Percentiles rank a stretch among this genome's conserved stretches.
Evolutionary conservation across 2,797 vertebrate species (phyloP).

Genomic region (Liasis olivaceus): DNA sequence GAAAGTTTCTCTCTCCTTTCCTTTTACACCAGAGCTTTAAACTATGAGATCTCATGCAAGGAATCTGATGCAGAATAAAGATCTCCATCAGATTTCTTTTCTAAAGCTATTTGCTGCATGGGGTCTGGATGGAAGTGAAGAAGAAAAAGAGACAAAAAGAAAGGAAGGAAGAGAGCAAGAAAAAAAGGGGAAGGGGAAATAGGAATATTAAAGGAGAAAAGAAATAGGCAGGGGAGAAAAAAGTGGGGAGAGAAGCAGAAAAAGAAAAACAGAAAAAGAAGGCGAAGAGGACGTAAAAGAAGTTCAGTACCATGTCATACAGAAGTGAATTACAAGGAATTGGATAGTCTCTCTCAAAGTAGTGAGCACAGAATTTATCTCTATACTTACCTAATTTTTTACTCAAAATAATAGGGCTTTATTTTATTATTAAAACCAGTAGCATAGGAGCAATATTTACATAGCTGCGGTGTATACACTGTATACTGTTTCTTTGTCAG

Average conservation of each 20-base stretch:
- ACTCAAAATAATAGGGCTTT: neutral
- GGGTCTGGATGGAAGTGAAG: neutral
- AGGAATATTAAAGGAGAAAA: neutral
- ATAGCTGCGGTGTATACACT: neutral
- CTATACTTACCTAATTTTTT: neutral
- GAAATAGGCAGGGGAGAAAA: neutral
- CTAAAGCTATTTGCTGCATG: neutral
- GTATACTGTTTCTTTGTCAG: neutral
- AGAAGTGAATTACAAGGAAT: neutral
- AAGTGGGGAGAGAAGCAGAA: too few species aligned
- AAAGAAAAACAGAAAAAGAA: neutral
- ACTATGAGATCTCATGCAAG: neutral
- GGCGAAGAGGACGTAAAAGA: neutral
- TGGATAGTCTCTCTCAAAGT: neutral
- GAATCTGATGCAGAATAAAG: neutral
- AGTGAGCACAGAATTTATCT: neutral
- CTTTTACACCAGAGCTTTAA: too few species aligned
- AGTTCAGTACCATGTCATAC: neutral
- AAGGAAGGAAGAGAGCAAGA: neutral
- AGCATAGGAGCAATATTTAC: neutral
- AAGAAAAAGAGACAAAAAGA: neutral
- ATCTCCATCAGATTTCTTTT: neutral
- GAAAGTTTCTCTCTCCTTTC: neutral
- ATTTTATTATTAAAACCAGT: too few species aligned
- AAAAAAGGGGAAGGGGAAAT: neutral